These are phyloP conservation scores for Trisateles emortualis DNA, from an alignment of 2,888 invertebrate genomes.

Conservation along the genomic window DNA sequence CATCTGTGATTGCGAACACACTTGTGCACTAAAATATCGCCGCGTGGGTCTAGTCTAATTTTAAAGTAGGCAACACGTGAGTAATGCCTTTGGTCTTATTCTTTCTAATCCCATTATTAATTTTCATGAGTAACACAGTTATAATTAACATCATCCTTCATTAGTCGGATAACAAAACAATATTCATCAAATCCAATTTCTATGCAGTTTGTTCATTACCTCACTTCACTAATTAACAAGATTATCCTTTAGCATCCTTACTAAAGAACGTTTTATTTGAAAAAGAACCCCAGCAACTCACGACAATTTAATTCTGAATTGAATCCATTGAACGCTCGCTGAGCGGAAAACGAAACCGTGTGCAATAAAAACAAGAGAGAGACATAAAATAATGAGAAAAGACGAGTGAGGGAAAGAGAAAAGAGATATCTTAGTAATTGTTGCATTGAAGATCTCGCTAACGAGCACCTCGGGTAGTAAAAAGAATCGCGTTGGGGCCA, in stretches of 20 bases:
- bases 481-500: slow-evolving; percentile 45
- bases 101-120: too few relatives aligned
- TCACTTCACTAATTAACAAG: slow-evolving; percentile 45
- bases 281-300: slow-evolving; percentile 8
- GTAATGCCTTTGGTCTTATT: too few relatives aligned
- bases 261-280: slow-evolving; percentile 15
- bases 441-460: slow-evolving; percentile 69
- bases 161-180: background rate
- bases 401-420: slow-evolving; percentile 51
- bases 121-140: too few relatives aligned
- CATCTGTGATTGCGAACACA: too few relatives aligned
- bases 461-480: slow-evolving; percentile 59
- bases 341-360: slow-evolving; percentile 32
- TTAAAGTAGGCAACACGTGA: too few relatives aligned
- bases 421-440: slow-evolving; percentile 70
- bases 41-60: too few relatives aligned
- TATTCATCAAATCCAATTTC: slow-evolving; percentile 15
- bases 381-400: slow-evolving; percentile 47
- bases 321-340: slow-evolving; percentile 47
- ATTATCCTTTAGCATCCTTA: slow-evolving; percentile 29
- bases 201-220: slow-evolving; percentile 39
- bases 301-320: slow-evolving; percentile 25
- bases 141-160: too few relatives aligned
- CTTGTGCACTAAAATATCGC: too few relatives aligned
- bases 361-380: slow-evolving; percentile 49